Percentiles rank a stretch among this genome's conserved stretches.
Evolutionary conservation across 2,797 vertebrate species (phyloP).

Genomic region (Dromococcyx pavoninus): DNA sequence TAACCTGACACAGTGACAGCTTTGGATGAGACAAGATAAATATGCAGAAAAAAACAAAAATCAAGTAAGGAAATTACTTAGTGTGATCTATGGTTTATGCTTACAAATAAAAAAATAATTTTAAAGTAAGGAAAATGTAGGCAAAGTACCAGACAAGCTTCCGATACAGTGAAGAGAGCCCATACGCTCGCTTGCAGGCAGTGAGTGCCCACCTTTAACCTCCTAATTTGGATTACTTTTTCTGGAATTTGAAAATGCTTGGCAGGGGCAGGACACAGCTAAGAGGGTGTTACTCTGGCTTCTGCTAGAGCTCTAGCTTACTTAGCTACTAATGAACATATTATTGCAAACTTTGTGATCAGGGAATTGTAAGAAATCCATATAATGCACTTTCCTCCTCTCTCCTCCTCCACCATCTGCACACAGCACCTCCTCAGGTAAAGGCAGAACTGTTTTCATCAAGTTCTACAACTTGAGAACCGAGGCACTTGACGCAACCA

Average conservation of each 20-base stretch:
- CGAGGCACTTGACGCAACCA: background rate
- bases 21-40: background rate
- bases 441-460: background rate
- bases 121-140: background rate
- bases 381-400: background rate
- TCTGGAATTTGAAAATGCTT: background rate
- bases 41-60: background rate
- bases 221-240: background rate
- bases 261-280: background rate
- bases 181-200: background rate
- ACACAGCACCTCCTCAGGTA: background rate
- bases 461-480: background rate
- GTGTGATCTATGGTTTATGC: background rate
- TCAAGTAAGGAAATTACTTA: background rate
- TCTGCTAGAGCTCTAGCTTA: background rate
- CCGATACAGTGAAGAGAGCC: background rate
- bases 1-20: slow-evolving; percentile 9
- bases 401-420: background rate
- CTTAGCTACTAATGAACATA: background rate
- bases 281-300: background rate
- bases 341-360: background rate
- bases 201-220: background rate
- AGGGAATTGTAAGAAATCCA: background rate
- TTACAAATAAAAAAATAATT: background rate
- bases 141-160: background rate